These are phyloP conservation scores for Tenthredo amoena DNA, from an alignment of 2,888 invertebrate genomes.

Conservation along the genomic window DNA sequence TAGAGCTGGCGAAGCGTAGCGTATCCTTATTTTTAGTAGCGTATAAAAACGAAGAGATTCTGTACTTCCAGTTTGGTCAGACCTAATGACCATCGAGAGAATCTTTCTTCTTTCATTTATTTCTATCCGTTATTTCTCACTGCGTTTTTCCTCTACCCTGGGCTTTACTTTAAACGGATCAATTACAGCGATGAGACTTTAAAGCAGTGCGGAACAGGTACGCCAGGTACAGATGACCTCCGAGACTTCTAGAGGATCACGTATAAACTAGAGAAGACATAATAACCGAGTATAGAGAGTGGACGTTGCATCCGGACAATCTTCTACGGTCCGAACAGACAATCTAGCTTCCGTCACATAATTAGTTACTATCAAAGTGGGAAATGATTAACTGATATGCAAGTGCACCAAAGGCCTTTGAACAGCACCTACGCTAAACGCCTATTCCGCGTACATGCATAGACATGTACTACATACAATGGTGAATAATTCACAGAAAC, in stretches of 20 bases:
- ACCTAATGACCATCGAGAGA: not conserved
- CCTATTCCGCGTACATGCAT: not conserved
- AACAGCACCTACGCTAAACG: constrained; percentile 49
- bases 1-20: not conserved
- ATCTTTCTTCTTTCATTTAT: not conserved
- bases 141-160: not conserved
- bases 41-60: not conserved
- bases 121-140: not conserved
- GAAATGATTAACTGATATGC: constrained; percentile 69
- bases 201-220: not conserved
- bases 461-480: not conserved
- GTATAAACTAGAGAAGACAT: not conserved
- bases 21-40: constrained; percentile 6
- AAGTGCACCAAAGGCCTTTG: constrained; percentile 47
- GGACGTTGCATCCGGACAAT: constrained; percentile 65
- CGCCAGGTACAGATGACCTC: constrained; percentile 46
- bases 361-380: constrained; percentile 68
- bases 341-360: constrained; percentile 70
- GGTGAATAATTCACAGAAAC: not conserved
- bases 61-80: not conserved
- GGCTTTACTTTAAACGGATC: not conserved
- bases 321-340: constrained; percentile 57
- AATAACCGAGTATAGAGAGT: constrained; percentile 51
- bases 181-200: not conserved
- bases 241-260: not conserved